phyloP scores from a whole-genome alignment of 2,113 vertebrate genomes.

The Isurus oxyrinchus region DNA sequence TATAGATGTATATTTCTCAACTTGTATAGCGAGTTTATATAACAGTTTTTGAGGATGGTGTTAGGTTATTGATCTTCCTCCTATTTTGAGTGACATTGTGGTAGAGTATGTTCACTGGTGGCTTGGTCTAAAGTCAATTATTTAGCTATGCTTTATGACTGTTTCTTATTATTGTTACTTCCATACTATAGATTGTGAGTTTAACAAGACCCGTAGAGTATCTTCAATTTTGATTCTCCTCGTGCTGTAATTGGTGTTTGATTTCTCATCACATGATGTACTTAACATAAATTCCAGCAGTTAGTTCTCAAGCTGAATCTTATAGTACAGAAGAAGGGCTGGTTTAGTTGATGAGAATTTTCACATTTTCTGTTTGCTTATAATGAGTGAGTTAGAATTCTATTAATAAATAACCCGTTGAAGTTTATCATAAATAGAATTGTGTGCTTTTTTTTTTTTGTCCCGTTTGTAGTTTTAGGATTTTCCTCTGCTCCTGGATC shows the following conservation, averaged over 20 bases:
- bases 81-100: background rate
- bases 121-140: background rate
- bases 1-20: background rate
- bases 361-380: background rate
- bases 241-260: background rate
- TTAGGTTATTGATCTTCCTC: background rate
- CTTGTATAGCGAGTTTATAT: background rate
- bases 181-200: background rate
- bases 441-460: background rate
- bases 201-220: background rate
- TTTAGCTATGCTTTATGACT: background rate
- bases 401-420: background rate
- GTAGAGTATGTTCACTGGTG: background rate
- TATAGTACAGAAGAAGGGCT: background rate
- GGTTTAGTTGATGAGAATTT: background rate
- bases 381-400: background rate
- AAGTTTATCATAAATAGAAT: background rate
- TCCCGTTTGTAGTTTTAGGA: background rate
- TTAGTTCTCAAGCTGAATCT: background rate
- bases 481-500: background rate
- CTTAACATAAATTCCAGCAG: no score
- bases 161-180: background rate
- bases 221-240: background rate
- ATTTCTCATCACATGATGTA: background rate
- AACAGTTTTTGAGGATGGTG: background rate